Base-by-base conservation (phyloP, 2,888 invertebrate species). In the Tridacna gigas region DNA sequence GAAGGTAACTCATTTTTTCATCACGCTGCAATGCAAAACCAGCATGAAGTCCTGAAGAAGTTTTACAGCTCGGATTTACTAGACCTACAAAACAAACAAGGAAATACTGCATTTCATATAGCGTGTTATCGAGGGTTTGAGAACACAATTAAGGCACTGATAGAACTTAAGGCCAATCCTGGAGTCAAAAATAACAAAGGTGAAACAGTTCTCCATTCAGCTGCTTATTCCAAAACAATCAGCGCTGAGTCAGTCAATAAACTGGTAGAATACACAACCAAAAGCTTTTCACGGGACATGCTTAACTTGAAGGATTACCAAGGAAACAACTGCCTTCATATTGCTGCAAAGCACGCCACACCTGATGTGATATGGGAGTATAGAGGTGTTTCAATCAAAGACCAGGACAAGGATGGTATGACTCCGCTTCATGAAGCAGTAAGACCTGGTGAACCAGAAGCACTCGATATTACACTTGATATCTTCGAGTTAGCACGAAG, bases 91-190 rank as follows among this genome's bases (percentile, higher is more conserved):
- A 93, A 93, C 76, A 75, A 80, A 11, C 77, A 90, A 26, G 93
- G 93, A 0, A 90, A 94, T 83, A 94, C 94, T 2, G 89, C 94
- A 0, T 83, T 94, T 11, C 94, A 94, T 81, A 86, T 94, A 66
- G 94, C 94, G 0, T 92, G 91, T 77, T 85, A 87, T n/a, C 83
- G 87, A 61, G 94, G 94, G 5, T 86, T 92, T 77, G 63, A 86
- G 22, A 91, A 90, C 11, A 86, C 90, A 15, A 89, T 92, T 15
- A 28, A 83, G 18, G 77, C 86, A 12, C 82, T 93, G 1, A 77
- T 93, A 25, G 79, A 88, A 45, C 74, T 75, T 66, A 93, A 93
- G 51, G 91, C 92, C 18, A 92, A 91, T 65, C 89, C 92, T 13
- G 89, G 92, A 77, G 84, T 91, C 12, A 90, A 86, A 61, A 94